These are phyloP conservation scores for Rhea pennata DNA, from an alignment of 2,113 vertebrate genomes.

Conservation along the genomic window DNA sequence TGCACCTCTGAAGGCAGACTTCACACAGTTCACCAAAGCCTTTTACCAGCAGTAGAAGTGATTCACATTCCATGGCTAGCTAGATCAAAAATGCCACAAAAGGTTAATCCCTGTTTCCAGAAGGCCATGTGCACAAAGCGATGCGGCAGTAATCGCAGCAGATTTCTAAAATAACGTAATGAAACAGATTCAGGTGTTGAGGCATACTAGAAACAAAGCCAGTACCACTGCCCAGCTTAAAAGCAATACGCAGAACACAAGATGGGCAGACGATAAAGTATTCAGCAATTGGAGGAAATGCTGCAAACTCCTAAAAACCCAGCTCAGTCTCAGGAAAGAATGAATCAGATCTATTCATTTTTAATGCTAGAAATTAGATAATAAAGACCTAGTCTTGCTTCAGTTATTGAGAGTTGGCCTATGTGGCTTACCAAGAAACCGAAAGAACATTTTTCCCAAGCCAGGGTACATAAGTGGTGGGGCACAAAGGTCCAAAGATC, in stretches of 20 bases:
- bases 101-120: conserved; percentile 13
- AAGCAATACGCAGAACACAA: background rate
- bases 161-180: background rate
- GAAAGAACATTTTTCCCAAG: background rate
- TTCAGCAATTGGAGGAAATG: background rate
- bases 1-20: background rate
- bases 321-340: background rate
- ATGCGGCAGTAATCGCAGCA: background rate
- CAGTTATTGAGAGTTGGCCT: background rate
- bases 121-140: background rate
- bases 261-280: rapidly evolving
- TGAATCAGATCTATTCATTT: background rate
- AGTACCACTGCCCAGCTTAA: background rate
- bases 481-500: background rate
- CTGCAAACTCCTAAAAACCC: background rate
- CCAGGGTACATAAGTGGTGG: no score
- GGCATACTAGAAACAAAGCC: background rate
- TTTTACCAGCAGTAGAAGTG: background rate
- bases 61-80: background rate
- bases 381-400: background rate
- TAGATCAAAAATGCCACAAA: background rate
- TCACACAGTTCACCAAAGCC: background rate
- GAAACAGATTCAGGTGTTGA: background rate
- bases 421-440: background rate
- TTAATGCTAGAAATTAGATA: background rate